Conservation (phyloP, 2,888 invertebrate species). For the Patella depressa region DNA sequence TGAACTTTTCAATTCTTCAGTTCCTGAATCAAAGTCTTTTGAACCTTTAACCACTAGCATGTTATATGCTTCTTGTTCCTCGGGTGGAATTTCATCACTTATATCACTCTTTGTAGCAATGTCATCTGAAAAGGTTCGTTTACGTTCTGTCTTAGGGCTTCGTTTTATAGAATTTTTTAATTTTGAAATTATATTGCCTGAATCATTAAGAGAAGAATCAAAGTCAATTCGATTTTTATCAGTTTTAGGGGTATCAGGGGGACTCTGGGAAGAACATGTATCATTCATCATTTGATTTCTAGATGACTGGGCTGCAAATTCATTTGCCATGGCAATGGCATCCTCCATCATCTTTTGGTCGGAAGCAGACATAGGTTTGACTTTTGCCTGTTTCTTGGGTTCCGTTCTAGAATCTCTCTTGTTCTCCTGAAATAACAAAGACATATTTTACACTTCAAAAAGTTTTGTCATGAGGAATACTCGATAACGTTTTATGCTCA, state of each 20-base stretch:
- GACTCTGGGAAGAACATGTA: slow-evolving; percentile 39
- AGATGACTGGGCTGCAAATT: slow-evolving; percentile 77
- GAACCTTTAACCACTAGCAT: slow-evolving; percentile 84
- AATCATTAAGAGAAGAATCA: slow-evolving; percentile 40
- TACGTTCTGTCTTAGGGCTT: slow-evolving; percentile 79
- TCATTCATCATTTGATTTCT: slow-evolving; percentile 41
- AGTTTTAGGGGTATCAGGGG: slow-evolving; percentile 32
- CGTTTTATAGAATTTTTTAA: slow-evolving; percentile 66
- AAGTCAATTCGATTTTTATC: slow-evolving; percentile 32
- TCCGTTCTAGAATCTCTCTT: slow-evolving; percentile 34
- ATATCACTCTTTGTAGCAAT: slow-evolving; percentile 51
- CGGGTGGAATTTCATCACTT: slow-evolving; percentile 78
- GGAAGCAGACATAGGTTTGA: slow-evolving; percentile 93
- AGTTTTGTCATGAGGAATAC: neutral
- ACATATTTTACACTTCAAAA: neutral
- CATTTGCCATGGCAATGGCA: slow-evolving; percentile 93
- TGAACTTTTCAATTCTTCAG: neutral
- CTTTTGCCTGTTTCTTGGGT: slow-evolving; percentile 69
- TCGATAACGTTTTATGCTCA: neutral
- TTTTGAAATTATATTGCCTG: slow-evolving; percentile 53
- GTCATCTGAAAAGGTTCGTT: slow-evolving; percentile 87
- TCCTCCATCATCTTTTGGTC: slow-evolving; percentile 92
- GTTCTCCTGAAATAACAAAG: slow-evolving; percentile 35
- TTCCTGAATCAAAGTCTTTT: slow-evolving; percentile 3
- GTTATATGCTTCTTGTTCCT: slow-evolving; percentile 93